Conservation (phyloP, 2,113 vertebrate species). For the Megaleporinus macrocephalus region DNA sequence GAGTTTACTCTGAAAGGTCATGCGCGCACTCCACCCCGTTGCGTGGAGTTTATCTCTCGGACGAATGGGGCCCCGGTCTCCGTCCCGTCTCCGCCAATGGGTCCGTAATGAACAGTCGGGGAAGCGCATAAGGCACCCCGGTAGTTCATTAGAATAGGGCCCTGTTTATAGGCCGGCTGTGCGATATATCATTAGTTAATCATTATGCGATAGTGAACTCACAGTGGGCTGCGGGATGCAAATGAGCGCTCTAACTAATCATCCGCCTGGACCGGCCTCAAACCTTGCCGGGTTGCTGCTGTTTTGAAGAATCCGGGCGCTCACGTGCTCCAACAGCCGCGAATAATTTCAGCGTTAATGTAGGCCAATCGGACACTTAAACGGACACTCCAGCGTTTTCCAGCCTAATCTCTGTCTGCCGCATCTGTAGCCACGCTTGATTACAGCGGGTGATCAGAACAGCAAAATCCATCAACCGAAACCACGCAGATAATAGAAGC, state of each 20-base stretch:
- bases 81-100: background rate
- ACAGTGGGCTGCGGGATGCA: background rate
- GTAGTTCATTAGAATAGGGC: background rate
- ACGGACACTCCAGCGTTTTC: no score
- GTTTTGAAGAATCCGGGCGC: no score
- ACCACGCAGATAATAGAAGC: no score
- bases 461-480: no score
- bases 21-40: background rate
- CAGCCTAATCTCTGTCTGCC: no score
- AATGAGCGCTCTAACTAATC: background rate
- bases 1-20: conserved; percentile 45
- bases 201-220: background rate
- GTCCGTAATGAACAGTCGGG: conserved; percentile 16
- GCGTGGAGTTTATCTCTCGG: background rate
- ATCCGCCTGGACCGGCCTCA: no score
- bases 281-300: no score
- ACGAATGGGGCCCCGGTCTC: conserved; percentile 1
- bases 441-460: no score
- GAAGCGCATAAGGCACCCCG: background rate
- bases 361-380: no score
- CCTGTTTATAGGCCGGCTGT: background rate
- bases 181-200: background rate
- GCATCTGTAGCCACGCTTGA: no score
- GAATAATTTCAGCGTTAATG: no score
- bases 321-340: no score